These are phyloP conservation scores for Sphaeridia pumilis DNA, from an alignment of 2,888 invertebrate species.

Conservation along the genomic window DNA sequence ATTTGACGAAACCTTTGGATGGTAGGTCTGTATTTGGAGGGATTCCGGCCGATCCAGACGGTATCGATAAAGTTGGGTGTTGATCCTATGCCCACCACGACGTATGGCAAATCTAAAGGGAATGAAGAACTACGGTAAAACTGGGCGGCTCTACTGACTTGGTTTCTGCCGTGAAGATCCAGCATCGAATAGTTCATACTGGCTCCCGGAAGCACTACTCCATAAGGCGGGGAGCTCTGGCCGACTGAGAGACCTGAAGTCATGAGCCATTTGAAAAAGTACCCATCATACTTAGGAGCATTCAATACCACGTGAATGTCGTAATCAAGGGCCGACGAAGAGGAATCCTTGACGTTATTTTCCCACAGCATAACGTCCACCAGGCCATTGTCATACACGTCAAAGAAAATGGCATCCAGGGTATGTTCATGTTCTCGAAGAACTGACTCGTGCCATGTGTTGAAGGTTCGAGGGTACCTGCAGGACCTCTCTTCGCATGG, in stretches of 20 bases:
- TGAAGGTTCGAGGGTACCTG: slow-evolving; percentile 61
- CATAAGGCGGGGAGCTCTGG: slow-evolving; percentile 40
- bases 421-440: slow-evolving; percentile 59
- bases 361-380: slow-evolving; percentile 69
- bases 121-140: slow-evolving; percentile 83
- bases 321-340: slow-evolving; percentile 41
- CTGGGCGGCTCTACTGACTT: slow-evolving; percentile 73
- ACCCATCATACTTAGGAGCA: slow-evolving; percentile 82
- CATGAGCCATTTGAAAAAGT: slow-evolving; percentile 90
- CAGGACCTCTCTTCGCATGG: slow-evolving; percentile 52
- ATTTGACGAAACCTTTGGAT: slow-evolving; percentile 71
- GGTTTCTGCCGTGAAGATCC: slow-evolving; percentile 67
- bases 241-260: slow-evolving; percentile 55
- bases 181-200: slow-evolving; percentile 74
- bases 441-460: slow-evolving; percentile 63
- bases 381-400: slow-evolving; percentile 86
- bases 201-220: slow-evolving; percentile 82
- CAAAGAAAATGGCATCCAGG: slow-evolving; percentile 78
- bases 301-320: slow-evolving; percentile 71
- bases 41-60: slow-evolving; percentile 56
- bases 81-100: slow-evolving; percentile 88
- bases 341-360: slow-evolving; percentile 34
- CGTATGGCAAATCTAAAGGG: slow-evolving; percentile 83
- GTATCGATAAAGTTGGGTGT: slow-evolving; percentile 95
- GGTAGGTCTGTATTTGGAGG: slow-evolving; percentile 17